phyloP scores from a whole-genome alignment of 2,797 vertebrate genomes.

The Typhlichthys eigenmanni region DNA sequence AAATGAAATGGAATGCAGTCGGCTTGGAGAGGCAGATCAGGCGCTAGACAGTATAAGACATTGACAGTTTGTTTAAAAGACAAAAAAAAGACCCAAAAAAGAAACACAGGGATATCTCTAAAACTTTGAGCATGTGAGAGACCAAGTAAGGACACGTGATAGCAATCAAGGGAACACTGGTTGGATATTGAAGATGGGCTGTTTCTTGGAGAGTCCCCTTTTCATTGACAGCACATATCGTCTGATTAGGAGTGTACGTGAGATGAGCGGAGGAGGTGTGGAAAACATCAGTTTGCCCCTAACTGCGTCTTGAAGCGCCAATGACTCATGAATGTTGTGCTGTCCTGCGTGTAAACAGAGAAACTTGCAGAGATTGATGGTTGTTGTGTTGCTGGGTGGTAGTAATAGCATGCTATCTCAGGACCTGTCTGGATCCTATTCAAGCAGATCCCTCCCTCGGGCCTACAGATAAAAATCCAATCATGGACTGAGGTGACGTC shows the following conservation, averaged over 20 bases:
- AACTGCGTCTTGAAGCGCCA: conserved; percentile 47
- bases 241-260: conserved; percentile 56
- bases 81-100: conserved; percentile 29
- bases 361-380: conserved; percentile 65
- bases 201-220: conserved; percentile 33
- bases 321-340: conserved; percentile 55
- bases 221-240: conserved; percentile 31
- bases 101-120: conserved; percentile 42
- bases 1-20: conserved; percentile 52
- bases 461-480: conserved; percentile 71
- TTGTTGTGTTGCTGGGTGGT: conserved; percentile 50
- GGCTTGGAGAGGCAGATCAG: conserved; percentile 42
- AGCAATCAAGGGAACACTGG: conserved; percentile 64
- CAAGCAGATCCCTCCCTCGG: conserved; percentile 68
- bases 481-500: conserved; percentile 61
- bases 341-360: conserved; percentile 59
- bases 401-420: conserved; percentile 70
- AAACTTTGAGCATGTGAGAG: conserved; percentile 26
- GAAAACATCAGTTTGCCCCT: conserved; percentile 46
- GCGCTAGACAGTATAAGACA: conserved; percentile 7
- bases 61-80: conserved; percentile 31
- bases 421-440: conserved; percentile 63
- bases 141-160: conserved; percentile 61
- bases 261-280: conserved; percentile 21
- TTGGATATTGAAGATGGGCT: conserved; percentile 36